Evolutionary conservation across 2,888 invertebrate genomes (phyloP).

Genomic region (Diplazon laetatorius): DNA sequence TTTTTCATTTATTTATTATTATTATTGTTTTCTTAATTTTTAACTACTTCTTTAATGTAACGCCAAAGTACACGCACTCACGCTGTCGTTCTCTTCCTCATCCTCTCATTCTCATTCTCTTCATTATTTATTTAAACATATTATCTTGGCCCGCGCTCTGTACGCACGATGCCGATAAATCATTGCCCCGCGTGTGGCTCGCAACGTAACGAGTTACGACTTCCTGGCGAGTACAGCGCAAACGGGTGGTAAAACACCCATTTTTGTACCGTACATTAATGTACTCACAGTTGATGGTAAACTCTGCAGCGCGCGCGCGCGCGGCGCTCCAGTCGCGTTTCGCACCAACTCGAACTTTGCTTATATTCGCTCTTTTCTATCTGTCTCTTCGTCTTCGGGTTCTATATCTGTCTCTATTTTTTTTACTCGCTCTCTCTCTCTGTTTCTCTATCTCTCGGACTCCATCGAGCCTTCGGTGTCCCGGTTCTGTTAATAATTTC

Average conservation of each 20-base stretch:
- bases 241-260: constrained; percentile 29
- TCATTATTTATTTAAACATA: constrained; percentile 31
- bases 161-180: constrained; percentile 61
- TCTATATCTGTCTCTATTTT: background rate
- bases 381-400: no score
- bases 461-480: constrained; percentile 47
- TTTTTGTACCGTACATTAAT: constrained; percentile 11
- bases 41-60: background rate
- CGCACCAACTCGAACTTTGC: constrained; percentile 9
- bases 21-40: no score
- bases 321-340: background rate
- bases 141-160: constrained; percentile 38
- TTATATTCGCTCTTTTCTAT: constrained; percentile 23
- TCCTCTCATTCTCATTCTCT: constrained; percentile 22
- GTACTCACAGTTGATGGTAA: constrained; percentile 34
- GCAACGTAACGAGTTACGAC: constrained; percentile 65
- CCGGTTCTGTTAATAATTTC: constrained; percentile 63
- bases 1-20: background rate
- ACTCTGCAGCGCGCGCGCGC: constrained; percentile 38
- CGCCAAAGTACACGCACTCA: constrained; percentile 3
- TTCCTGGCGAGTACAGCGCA: constrained; percentile 59
- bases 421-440: no score
- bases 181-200: constrained; percentile 56
- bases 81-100: constrained; percentile 16
- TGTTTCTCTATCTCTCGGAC: background rate